Evolutionary conservation across 2,797 vertebrate species (phyloP).

Genomic region (Acanthopagrus latus): DNA sequence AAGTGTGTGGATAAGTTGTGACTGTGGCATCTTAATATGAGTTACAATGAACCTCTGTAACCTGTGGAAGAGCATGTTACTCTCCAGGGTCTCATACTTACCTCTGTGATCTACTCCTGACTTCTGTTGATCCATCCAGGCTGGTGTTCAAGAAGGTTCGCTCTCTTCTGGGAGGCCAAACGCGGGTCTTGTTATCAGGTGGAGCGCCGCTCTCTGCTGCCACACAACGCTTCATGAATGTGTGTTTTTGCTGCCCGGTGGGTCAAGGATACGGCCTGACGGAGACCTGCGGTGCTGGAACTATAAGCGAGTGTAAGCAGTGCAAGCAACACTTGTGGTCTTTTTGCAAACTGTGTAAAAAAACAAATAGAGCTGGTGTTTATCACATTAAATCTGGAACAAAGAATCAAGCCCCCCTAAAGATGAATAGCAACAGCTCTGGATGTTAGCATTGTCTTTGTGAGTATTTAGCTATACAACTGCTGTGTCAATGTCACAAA

Average conservation of each 20-base stretch:
- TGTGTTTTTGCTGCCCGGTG: slow-evolving; percentile 96
- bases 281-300: slow-evolving; percentile 93
- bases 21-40: not conserved
- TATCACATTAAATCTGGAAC: too few species aligned
- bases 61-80: not conserved
- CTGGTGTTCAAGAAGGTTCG: slow-evolving; percentile 93
- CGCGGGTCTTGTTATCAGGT: slow-evolving; percentile 91
- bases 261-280: slow-evolving; percentile 97
- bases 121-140: slow-evolving; percentile 61
- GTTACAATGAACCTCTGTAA: not conserved
- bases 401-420: too few species aligned
- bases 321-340: too few species aligned
- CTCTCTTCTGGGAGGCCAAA: slow-evolving; percentile 91
- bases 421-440: too few species aligned
- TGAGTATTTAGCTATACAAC: too few species aligned
- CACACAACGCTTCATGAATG: slow-evolving; percentile 98
- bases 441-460: too few species aligned
- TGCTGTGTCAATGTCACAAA: not conserved
- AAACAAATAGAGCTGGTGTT: not conserved
- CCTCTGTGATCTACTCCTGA: not conserved
- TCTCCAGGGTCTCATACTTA: not conserved
- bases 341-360: too few species aligned
- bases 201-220: slow-evolving; percentile 94
- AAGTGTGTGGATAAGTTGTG: slow-evolving; percentile 76
- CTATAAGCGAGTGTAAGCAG: slow-evolving; percentile 90